These are phyloP conservation scores for Patagioenas fasciata DNA, from an alignment of 2,113 vertebrate species.

Conservation along the genomic window DNA sequence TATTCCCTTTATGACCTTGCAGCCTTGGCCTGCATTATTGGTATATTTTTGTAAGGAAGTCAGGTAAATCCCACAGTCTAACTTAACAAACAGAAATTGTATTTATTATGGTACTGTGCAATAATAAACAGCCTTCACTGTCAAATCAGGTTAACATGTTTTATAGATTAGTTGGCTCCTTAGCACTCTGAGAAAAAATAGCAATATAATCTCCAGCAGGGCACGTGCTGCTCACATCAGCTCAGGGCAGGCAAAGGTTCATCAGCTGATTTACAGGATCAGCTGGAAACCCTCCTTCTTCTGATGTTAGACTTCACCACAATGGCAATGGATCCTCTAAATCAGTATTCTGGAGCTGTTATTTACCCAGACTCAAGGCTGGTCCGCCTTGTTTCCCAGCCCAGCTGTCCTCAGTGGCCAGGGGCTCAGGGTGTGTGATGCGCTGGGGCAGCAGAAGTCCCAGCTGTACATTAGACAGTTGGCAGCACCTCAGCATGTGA, in stretches of 20 bases:
- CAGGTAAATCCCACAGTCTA: neutral
- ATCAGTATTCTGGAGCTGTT: neutral
- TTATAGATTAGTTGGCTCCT: neutral
- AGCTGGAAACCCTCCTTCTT: neutral
- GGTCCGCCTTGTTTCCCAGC: neutral
- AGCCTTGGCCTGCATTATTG: fast-evolving
- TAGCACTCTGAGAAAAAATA: neutral
- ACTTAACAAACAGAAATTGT: neutral
- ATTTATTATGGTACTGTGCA: neutral
- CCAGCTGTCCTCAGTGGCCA: neutral
- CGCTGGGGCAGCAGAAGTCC: neutral
- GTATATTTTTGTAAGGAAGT: neutral
- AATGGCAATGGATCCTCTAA: neutral
- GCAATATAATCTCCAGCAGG: neutral
- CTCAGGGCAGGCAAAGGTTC: neutral
- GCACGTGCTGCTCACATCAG: neutral
- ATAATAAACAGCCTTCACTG: neutral
- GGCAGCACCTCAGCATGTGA: neutral
- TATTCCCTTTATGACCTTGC: neutral
- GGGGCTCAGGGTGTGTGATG: fast-evolving
- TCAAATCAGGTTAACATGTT: neutral
- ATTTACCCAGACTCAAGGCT: neutral
- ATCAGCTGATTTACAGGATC: neutral
- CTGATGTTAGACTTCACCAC: neutral
- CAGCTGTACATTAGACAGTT: neutral